phyloP scores from a whole-genome alignment of 2,797 vertebrate species.

The Cuniculus paca region DNA sequence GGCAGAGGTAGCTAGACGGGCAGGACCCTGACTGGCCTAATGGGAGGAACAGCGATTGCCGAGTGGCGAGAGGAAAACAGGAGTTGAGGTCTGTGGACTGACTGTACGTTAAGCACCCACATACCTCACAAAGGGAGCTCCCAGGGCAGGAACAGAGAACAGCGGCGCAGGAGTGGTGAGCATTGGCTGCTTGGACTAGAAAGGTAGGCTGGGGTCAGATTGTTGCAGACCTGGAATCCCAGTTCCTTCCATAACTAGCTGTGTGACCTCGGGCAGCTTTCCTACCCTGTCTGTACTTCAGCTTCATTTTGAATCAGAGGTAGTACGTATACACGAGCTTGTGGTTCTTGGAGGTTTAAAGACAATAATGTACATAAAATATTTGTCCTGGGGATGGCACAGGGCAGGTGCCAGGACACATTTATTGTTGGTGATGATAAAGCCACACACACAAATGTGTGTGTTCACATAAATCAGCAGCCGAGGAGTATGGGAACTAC shows the following conservation, averaged over 20 bases:
- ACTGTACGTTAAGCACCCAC: background rate
- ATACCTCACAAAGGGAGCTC: background rate
- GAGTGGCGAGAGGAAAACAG: background rate
- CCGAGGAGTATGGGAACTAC: background rate
- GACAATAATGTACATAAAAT: slow-evolving; percentile 46
- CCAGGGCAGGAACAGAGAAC: background rate
- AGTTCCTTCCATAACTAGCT: background rate
- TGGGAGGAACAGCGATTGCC: background rate
- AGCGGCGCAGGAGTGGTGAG: background rate
- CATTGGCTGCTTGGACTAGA: background rate
- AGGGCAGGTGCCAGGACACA: slow-evolving; percentile 52
- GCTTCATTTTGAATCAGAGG: background rate
- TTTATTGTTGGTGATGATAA: slow-evolving; percentile 58
- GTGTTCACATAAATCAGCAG: slow-evolving; percentile 37
- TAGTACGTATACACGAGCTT: background rate
- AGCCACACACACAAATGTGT: slow-evolving; percentile 23
- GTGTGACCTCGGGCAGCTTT: slow-evolving; percentile 28
- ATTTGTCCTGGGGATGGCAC: slow-evolving; percentile 19
- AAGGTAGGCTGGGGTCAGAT: background rate
- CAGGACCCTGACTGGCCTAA: background rate
- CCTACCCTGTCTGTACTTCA: background rate
- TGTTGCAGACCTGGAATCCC: background rate
- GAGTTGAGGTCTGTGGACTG: background rate
- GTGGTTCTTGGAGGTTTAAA: background rate
- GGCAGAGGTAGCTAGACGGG: background rate